These are phyloP conservation scores for Agraylea sexmaculata DNA, from an alignment of 1,140 invertebrate species.

Conservation along the genomic window DNA sequence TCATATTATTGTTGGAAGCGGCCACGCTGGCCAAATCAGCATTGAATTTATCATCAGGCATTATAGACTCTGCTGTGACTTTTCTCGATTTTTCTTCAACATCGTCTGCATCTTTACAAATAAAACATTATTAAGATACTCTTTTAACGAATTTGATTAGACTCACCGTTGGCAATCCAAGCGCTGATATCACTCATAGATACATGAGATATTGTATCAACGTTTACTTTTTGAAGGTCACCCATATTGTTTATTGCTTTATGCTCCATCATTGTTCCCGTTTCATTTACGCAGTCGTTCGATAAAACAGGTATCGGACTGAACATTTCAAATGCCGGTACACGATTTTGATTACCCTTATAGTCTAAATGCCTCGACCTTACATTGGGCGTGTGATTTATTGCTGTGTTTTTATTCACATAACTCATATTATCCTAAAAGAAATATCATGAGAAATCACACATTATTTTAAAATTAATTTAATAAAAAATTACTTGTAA, in stretches of 20 bases:
- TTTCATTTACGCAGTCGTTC: constrained; percentile 14
- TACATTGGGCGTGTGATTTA: neutral
- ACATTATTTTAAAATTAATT: neutral
- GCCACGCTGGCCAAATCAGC: constrained; percentile 31
- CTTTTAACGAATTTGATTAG: constrained; percentile 2
- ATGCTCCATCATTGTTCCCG: constrained; percentile 12
- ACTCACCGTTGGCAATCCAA: constrained; percentile 41
- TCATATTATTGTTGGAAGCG: constrained; percentile 32
- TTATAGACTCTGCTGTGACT: constrained; percentile 1
- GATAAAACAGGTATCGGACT: constrained; percentile 39
- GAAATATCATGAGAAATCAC: neutral
- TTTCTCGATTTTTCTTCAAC: constrained; percentile 3
- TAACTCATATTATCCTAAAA: neutral
- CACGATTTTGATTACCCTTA: neutral
- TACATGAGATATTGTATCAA: constrained; percentile 36
- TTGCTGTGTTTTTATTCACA: neutral
- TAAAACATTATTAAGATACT: neutral
- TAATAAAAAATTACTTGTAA: constrained; percentile 36
- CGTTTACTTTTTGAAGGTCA: constrained; percentile 23
- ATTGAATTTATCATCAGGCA: constrained; percentile 29
- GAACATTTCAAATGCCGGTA: constrained; percentile 37
- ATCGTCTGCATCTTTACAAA: constrained; percentile 9
- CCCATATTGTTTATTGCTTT: constrained; percentile 4
- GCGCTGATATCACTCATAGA: constrained; percentile 45
- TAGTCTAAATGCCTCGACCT: neutral